Evolutionary conservation across 1,140 invertebrate genomes (phyloP).

Genomic region (Mizuhopecten yessoensis): DNA sequence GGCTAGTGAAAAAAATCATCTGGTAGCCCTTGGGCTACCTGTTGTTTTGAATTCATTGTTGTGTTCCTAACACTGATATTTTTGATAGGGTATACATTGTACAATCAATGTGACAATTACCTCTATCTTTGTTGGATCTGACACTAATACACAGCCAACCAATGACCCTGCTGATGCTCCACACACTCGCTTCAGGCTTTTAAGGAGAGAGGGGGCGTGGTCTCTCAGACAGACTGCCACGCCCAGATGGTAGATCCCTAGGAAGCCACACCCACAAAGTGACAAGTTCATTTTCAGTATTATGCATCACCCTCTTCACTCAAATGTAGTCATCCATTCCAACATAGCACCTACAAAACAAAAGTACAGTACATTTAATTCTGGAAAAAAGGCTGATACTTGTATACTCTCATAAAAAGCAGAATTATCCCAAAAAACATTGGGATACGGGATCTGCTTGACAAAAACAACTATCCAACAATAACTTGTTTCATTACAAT

Average conservation of each 20-base stretch:
- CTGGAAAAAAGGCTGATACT: too few relatives aligned
- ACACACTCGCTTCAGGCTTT: conserved; percentile 68
- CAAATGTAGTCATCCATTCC: neutral
- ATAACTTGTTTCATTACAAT: too few relatives aligned
- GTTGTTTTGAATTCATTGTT: too few relatives aligned
- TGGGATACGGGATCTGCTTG: too few relatives aligned
- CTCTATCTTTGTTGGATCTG: conserved; percentile 69
- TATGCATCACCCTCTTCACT: neutral
- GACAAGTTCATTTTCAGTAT: conserved; percentile 70
- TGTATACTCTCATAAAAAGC: too few relatives aligned
- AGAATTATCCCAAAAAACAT: too few relatives aligned
- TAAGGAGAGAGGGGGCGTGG: conserved; percentile 70
- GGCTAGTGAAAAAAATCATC: too few relatives aligned
- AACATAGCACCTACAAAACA: neutral
- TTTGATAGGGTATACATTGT: too few relatives aligned
- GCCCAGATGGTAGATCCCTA: conserved; percentile 80
- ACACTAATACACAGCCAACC: conserved; percentile 72
- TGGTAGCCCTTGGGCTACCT: too few relatives aligned
- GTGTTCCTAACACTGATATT: too few relatives aligned
- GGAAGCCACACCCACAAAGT: conserved; percentile 78
- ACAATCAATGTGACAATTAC: conserved; percentile 60
- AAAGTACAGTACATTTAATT: too few relatives aligned
- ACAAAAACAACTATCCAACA: too few relatives aligned
- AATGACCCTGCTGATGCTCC: conserved; percentile 79
- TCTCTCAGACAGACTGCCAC: conserved; percentile 71